Evolutionary conservation across 2,797 vertebrate species (phyloP).

Genomic region (Argentina silus): DNA sequence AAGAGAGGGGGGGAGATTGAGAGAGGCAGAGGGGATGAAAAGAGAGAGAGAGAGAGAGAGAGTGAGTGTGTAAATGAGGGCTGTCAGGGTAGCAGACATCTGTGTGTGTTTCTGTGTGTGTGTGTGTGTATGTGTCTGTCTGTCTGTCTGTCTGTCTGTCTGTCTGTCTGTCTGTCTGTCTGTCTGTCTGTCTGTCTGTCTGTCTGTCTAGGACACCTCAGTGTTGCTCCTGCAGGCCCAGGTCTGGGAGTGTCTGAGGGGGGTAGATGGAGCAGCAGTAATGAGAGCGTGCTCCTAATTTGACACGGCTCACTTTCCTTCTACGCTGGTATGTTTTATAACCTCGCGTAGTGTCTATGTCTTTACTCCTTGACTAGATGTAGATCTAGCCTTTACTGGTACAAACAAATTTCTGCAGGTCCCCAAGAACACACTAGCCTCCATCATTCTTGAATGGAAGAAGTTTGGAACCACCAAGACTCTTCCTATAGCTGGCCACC

Average conservation of each 20-base stretch:
- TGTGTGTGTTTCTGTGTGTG: slow-evolving; percentile 53
- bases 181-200: slow-evolving; percentile 47
- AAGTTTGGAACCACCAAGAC: too few relatives aligned
- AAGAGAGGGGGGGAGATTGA: slow-evolving; percentile 1
- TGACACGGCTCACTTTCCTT: slow-evolving; percentile 57
- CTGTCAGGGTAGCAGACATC: slow-evolving; percentile 52
- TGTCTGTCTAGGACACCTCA: slow-evolving; percentile 15
- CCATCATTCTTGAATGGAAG: too few relatives aligned
- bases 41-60: too few relatives aligned
- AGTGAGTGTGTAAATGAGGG: too few relatives aligned
- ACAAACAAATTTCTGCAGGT: too few relatives aligned
- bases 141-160: slow-evolving; percentile 36
- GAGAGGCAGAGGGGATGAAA: too few relatives aligned
- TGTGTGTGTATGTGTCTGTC: slow-evolving; percentile 46
- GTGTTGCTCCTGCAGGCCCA: not conserved
- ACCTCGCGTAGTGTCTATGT: slow-evolving; percentile 41
- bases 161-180: slow-evolving; percentile 57
- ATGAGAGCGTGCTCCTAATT: slow-evolving; percentile 46
- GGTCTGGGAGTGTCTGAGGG: not conserved
- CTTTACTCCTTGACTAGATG: slow-evolving; percentile 52
- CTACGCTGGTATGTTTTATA: slow-evolving; percentile 45
- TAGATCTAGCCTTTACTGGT: not conserved
- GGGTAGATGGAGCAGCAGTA: slow-evolving; percentile 43
- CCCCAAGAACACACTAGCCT: too few relatives aligned
- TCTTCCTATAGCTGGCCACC: too few relatives aligned